Conservation (phyloP, 2,113 vertebrate species). For the Ptychochromis oligacanthus region DNA sequence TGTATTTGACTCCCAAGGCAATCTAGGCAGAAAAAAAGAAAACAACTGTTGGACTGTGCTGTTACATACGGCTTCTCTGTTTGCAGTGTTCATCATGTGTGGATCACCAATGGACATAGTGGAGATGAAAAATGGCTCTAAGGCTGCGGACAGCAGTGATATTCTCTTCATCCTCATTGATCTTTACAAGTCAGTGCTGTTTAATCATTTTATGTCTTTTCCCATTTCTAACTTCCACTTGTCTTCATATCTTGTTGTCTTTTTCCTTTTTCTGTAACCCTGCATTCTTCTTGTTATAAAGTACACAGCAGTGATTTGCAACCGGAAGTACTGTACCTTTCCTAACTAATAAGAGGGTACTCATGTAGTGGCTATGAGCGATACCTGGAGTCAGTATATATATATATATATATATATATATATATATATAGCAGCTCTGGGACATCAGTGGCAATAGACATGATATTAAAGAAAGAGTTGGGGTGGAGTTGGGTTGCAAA, state of each 20-base stretch:
- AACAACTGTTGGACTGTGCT: not conserved
- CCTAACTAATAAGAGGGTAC: not conserved
- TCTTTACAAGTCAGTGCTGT: conserved; percentile 89
- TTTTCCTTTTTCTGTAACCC: not conserved
- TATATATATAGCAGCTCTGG: no score
- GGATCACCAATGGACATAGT: conserved; percentile 78
- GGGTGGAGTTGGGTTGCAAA: not conserved
- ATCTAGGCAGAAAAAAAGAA: not conserved
- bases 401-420: no score
- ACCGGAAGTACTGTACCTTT: not conserved
- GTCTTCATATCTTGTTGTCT: not conserved
- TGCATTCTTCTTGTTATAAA: no score
- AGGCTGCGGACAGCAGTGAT: conserved; percentile 71
- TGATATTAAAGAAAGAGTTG: no score
- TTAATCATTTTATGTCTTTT: not conserved
- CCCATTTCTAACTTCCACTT: not conserved
- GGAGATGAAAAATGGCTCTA: conserved; percentile 57
- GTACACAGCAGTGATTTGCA: not conserved
- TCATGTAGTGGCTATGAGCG: no score
- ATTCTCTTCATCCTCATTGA: conserved; percentile 89
- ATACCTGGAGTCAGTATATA: not conserved
- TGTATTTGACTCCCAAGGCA: not conserved
- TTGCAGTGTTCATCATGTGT: conserved; percentile 90
- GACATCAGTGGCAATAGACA: no score
- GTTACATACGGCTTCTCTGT: not conserved